These are phyloP conservation scores for Trichosurus vulpecula DNA, from an alignment of 2,797 vertebrate genomes.

Conservation along the genomic window DNA sequence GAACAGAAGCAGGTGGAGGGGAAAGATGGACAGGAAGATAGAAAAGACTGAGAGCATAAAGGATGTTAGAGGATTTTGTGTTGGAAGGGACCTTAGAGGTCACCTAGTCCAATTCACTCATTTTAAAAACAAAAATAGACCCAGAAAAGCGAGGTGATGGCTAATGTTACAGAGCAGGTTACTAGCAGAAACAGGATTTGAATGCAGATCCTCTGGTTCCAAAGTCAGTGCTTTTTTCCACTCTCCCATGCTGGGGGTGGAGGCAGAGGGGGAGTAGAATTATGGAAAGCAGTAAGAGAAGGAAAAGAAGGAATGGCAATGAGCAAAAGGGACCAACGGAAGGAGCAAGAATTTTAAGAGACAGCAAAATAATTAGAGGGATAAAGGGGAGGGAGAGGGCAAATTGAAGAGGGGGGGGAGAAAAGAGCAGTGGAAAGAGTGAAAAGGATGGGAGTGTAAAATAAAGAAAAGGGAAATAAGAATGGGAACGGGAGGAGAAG, in stretches of 20 bases:
- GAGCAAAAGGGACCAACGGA: not conserved
- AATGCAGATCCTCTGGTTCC: not conserved
- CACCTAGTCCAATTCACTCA: not conserved
- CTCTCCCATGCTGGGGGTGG: not conserved
- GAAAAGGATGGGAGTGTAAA: not conserved
- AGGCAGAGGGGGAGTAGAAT: not conserved
- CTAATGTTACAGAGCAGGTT: not conserved
- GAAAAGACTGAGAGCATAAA: not conserved
- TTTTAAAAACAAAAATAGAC: not conserved
- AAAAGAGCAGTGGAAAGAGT: not conserved
- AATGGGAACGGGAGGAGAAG: not conserved
- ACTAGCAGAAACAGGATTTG: not conserved
- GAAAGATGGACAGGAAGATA: not conserved
- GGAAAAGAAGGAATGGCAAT: not conserved
- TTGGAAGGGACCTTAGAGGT: not conserved
- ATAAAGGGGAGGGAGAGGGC: not conserved
- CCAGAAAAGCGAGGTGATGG: not conserved
- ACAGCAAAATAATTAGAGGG: not conserved
- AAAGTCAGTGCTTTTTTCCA: not conserved
- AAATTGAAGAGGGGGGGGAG: not conserved
- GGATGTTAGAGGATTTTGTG: not conserved
- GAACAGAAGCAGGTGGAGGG: not conserved
- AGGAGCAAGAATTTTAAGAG: not conserved
- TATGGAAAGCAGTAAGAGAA: not conserved
- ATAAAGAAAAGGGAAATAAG: not conserved